Evolutionary conservation across 2,797 vertebrate genomes (phyloP), one percentile per base, ranked within the genome.

Genomic region (Melanotaenia pygmaea): DNA sequence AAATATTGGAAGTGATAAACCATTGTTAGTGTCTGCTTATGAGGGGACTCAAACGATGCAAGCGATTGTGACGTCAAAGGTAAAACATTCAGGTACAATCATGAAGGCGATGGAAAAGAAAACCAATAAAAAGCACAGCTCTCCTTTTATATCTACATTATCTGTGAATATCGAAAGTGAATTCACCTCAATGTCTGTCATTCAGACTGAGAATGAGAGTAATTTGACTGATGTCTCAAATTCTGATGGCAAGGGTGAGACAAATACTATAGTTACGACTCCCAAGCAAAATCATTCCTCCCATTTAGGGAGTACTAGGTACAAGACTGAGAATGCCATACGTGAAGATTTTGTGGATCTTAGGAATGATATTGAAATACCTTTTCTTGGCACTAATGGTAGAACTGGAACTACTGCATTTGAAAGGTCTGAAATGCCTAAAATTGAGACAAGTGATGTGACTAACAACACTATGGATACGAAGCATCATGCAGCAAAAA

Each of bases 401-500:
- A 45, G 0, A 40, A 65, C 47, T 61, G 63, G 37, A 50, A 63
- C 37, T 1, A 10, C 20, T 28, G 60, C 65, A 58, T 62, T 77
- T 54, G 37, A 51, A 24, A 37, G 63, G 24, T 68, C 70, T 1
- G 8, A 71, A 71, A 63, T 34, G n/a, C 9, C 64, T 58, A 68
- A 70, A 81, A 70, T 63, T 20, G 64, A 70, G 16, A 4, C 66
- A 43, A 71, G 80, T 64, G 62, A 70, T 78, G 37, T 64, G 56
- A 47, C 59, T 43, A 74, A 72, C n/a, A 73, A 70, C n/a, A 22
- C 61, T 59, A 63, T 54, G 69, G 64, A 79, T 57, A 34, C 12
- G 11, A 50, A 58, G 28, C 45, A 5, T 66, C 67, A 35, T 16
- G 7, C 26, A 43, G 68, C 56, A 62, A 72, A 69, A 64, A 75